Evolutionary conservation across 2,888 invertebrate species (phyloP), one percentile per base, ranked within the genome.

Genomic region (Athalia rosae): DNA sequence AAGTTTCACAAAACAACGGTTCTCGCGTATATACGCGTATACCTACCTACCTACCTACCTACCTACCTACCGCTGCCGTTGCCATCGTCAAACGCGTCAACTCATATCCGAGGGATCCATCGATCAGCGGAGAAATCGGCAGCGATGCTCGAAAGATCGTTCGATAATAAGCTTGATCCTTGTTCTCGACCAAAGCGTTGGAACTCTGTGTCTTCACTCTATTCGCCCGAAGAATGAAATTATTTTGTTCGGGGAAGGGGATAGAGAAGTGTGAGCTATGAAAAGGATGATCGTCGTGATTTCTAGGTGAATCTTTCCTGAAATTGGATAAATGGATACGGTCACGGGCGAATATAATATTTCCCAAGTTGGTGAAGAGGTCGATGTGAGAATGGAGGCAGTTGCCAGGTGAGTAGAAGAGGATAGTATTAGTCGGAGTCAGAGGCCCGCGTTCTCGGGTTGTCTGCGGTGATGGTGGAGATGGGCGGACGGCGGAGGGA

Each of bases 351-450:
- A 28, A 28, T 28, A 28, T 28, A 28, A 28, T 28, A 28, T 28
- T 28, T 28, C 28, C 28, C 28, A 28, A 28, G 28, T 28, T 28
- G 28, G 28, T 28, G 28, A 28, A 28, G 28, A 28, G 28, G 28
- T 28, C 28, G 28, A 87, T 85, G 87, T 86, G 86, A 88, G 87
- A 87, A 87, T 84, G 84, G 84, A 83, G 84, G 85, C 84, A 85
- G 84, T 85, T 84, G 86, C 83, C 80, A 71, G 71, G 71, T 71
- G 82, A 84, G 58, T 71, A 28, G 28, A 28, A 28, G 28, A 28
- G 28, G 28, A 28, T 45, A 28, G 50, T 50, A 28, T 41, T 11
- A 67, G 67, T 67, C 8, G 53, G 67, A 67, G 53, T 67, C 50
- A 41, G 53, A 63, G 63, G 63, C 13, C 11, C n/a, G 43, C 13